Evolutionary conservation across 2,888 invertebrate species (phyloP), one percentile per base, ranked within the genome.

Genomic region (Corbicula japonica): DNA sequence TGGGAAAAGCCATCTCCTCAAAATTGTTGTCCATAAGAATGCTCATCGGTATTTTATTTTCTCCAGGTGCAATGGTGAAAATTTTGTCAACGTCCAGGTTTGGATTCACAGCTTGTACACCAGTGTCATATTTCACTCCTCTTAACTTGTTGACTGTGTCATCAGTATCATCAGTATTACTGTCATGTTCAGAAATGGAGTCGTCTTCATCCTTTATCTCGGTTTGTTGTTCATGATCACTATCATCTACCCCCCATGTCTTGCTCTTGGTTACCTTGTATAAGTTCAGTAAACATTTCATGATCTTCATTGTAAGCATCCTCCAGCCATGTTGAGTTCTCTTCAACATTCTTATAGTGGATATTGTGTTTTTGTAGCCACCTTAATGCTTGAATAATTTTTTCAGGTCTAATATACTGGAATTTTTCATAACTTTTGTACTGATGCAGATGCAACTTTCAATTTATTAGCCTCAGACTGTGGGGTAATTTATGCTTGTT

Each of bases 1-100:
- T 32, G 50, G 71, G 60, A 54, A 81, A 77, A 34, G 56, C 26
- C 23, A 73, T 32, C 69, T 77, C 76, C 61, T 80, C 80, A 69
- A 54, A 76, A 23, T 69, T 34, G 38, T 41, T 23, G 62, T 77
- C 76, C 44, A 52, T 58, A 34, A 77, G 30, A 5, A 81, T 66
- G 44, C 30, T 41, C 6, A 74, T 34, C 34, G 77, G 76, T 52
- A 32, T 65, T 34, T 68, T 69, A 18, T 73, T 63, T 58, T 81
- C 76, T 60, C 50, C 69, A 28, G 58, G 60, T 26, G 69, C 60
- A 46, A 70, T 70, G 50, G 26, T 54, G 35, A 70, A 30, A 63
- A 56, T 73, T 32, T 65, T 70, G 48, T 72, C 58, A 23, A 69
- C 76, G 61, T 77, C 80, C 38, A 74, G 28, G 21, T 23, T 50